Evolutionary conservation across 2,113 vertebrate species (phyloP).

Genomic region (Oostethus manadensis): DNA sequence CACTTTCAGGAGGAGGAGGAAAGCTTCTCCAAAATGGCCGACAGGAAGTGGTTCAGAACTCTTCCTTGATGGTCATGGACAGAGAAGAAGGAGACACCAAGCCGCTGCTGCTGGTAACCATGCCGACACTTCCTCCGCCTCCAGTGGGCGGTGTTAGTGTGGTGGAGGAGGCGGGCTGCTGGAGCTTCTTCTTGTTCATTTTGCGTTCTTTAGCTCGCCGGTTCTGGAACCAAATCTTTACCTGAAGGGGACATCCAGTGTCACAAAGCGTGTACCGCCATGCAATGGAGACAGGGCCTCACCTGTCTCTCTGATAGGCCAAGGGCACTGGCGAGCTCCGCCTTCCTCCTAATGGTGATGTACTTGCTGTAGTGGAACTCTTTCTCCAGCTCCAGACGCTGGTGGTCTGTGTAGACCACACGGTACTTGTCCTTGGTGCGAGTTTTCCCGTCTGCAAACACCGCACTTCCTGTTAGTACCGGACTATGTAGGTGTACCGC

Average conservation of each 20-base stretch:
- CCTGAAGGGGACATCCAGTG: not conserved
- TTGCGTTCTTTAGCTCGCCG: slow-evolving; percentile 11
- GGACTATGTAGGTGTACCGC: not conserved
- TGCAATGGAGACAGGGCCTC: not conserved
- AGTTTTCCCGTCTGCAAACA: slow-evolving; percentile 5
- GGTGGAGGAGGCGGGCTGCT: slow-evolving; percentile 6
- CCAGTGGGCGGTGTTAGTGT: not conserved
- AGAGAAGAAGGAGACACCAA: slow-evolving; percentile 9
- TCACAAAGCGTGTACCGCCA: too few species aligned
- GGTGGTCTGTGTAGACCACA: slow-evolving; percentile 14
- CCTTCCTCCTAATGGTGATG: slow-evolving; percentile 12
- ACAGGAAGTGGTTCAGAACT: not conserved
- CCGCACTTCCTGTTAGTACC: not conserved
- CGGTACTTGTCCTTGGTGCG: slow-evolving; percentile 15
- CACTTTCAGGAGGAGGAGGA: not conserved
- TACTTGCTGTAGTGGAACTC: slow-evolving; percentile 16
- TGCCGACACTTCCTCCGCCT: not conserved
- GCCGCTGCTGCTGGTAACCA: slow-evolving; percentile 10
- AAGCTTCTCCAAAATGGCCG: not conserved
- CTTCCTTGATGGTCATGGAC: slow-evolving; percentile 9
- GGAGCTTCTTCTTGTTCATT: slow-evolving; percentile 11
- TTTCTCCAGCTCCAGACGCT: slow-evolving; percentile 15
- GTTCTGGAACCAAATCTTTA: slow-evolving; percentile 18
- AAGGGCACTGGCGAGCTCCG: slow-evolving; percentile 6
- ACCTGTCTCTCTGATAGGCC: slow-evolving; percentile 12